Evolutionary conservation across 2,113 vertebrate genomes (phyloP), one percentile per base, ranked within the genome.

Genomic region (Muntiacus muntjak): DNA sequence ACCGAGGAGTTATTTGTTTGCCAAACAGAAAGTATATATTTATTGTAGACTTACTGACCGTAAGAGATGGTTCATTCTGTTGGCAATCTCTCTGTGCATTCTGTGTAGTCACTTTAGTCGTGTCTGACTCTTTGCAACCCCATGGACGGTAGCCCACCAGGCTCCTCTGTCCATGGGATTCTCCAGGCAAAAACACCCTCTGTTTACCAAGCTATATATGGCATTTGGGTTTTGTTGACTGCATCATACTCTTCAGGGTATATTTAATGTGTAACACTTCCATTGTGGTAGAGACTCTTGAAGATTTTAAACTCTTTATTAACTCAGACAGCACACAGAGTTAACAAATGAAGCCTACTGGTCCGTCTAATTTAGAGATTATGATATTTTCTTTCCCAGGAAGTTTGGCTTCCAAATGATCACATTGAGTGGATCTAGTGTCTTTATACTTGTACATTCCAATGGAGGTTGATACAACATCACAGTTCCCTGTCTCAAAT

Each of bases 361-460:
- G 36, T 58, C 25, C 64, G 50, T 40, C 54, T 91, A 30, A 74
- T 91, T 95, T 88, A 87, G 81, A 94, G 23, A 89, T 94, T 40
- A 33, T 67, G 52, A 0, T 40, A 82, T 55, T 87, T 86, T 95
- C 76, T 96, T 92, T 78, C 19, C 60, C 36, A 36, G 93, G 74
- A 97, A 94, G n/a, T 54, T 97, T 90, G 94, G 33, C 86, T 97
- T 92, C 43, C 58, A 91, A 43, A 58, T 79, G 54, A 57, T 91
- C n/a, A 57, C 71, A 83, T 0, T 58, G 67, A 60, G 12, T 14
- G 33, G 17, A 57, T 43, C 83, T 13, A 58, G n/a, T 78, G 15
- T 79, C 86, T 87, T 79, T 76, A 52, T n/a, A 57, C 36, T 33
- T 96, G 85, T 10, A 43, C 60, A 93, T 87, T 82, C 85, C 82